Conservation (phyloP, 2,113 vertebrate species). For the Lota lota region DNA sequence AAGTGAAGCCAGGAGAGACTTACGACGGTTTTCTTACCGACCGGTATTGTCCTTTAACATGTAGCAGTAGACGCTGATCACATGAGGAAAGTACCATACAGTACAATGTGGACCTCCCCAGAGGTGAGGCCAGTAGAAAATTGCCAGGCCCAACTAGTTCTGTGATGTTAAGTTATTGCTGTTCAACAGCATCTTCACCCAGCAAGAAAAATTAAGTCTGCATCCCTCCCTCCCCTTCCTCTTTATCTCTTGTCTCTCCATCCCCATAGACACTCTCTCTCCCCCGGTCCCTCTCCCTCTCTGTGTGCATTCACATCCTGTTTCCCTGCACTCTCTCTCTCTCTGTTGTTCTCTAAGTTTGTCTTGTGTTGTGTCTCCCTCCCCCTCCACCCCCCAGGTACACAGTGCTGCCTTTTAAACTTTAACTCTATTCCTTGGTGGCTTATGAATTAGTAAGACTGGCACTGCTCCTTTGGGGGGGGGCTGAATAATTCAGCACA, state of each 20-base stretch:
- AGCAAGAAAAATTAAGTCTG: too few species aligned
- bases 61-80: too few species aligned
- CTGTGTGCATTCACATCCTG: constrained; percentile 13
- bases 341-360: constrained; percentile 59
- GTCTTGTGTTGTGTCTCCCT: constrained; percentile 47
- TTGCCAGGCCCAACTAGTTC: too few species aligned
- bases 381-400: constrained; percentile 50
- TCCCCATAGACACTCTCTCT: constrained; percentile 16
- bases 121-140: too few species aligned
- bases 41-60: too few species aligned
- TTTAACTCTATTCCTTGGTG: constrained; percentile 78
- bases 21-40: too few species aligned
- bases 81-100: too few species aligned
- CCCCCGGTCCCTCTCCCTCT: constrained; percentile 6
- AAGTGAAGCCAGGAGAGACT: too few species aligned
- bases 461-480: constrained; percentile 75
- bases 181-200: too few species aligned
- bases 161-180: too few species aligned
- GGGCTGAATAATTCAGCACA: constrained; percentile 81
- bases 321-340: constrained; percentile 11
- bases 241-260: constrained; percentile 6
- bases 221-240: too few species aligned
- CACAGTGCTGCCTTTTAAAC: constrained; percentile 67
- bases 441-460: constrained; percentile 83
- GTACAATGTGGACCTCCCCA: too few species aligned